Base-by-base conservation (phyloP, 2,888 invertebrate species). In the Cheilosia soror region DNA sequence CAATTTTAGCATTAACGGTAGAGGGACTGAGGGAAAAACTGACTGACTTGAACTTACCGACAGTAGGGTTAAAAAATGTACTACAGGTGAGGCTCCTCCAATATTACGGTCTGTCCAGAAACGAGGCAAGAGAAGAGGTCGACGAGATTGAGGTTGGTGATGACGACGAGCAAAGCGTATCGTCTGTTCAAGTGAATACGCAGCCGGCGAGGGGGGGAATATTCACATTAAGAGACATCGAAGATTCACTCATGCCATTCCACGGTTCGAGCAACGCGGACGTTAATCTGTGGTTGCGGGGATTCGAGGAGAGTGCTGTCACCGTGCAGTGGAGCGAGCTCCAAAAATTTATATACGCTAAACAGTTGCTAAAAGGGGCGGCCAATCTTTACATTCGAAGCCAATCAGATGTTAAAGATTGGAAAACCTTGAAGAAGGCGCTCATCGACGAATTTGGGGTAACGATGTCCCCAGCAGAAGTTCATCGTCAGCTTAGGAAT, bases 401-500 rank as follows among this genome's bases (percentile, higher is more conserved):
- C 60, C 79, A 72, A 66, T 42, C 55, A 11, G 69, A 31, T 7
- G 15, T 84, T 29, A 71, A 29, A 3, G 60, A 75, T 49, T 88
- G 85, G 82, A 4, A 11, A 33, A 25, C 69, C 0, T 49, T 87
- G n/a, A 86, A 87, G 51, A 29, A 25, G 27, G 5, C 33, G 1
- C 47, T 87, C 25, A 15, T 42, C 0, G 51, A 49, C 0, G 88
- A 88, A 57, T 80, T 80, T 62, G 66, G 76, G 15, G 44, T 33
- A n/a, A 60, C 57, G n/a, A 9, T 76, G 6, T 68, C 58, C 15
- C 57, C 77, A 44, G 51, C 73, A n/a, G 78, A 86, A 13, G 63
- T 86, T 4, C 77, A 65, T 55, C 47, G 55, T 11, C 40, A 60
- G 40, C 58, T 75, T 13, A 53, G 49, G 53, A 85, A 49, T 27